These are phyloP conservation scores for Cydia fagiglandana DNA, from an alignment of 1,140 invertebrate species.

Conservation along the genomic window DNA sequence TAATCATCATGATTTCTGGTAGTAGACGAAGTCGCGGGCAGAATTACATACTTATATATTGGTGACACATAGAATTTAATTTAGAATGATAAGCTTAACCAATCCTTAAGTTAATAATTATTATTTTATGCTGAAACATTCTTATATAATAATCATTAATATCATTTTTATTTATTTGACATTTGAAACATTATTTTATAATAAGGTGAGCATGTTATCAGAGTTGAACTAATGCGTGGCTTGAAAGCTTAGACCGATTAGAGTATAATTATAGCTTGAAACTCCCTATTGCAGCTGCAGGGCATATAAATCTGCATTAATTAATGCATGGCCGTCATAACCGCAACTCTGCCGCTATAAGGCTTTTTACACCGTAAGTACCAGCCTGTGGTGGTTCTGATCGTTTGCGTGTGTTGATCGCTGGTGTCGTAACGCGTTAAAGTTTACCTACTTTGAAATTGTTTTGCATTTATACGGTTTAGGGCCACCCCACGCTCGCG, in stretches of 20 bases:
- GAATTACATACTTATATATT: too few relatives aligned
- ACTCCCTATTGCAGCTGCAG: neutral
- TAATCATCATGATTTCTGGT: too few relatives aligned
- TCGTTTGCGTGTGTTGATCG: neutral
- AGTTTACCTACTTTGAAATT: neutral
- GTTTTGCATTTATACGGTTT: neutral
- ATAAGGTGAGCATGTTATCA: neutral
- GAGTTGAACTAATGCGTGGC: neutral
- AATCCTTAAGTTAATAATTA: too few relatives aligned
- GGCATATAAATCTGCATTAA: conserved; percentile 11
- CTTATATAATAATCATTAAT: too few relatives aligned
- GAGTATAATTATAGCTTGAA: neutral
- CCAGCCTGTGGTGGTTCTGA: neutral
- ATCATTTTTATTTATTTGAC: too few relatives aligned
- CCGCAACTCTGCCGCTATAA: neutral
- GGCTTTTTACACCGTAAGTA: neutral
- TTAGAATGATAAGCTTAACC: too few relatives aligned
- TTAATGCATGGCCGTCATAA: neutral
- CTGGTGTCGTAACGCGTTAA: neutral
- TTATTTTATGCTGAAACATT: too few relatives aligned
- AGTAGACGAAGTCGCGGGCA: too few relatives aligned
- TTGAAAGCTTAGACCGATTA: neutral
- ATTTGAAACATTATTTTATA: too few relatives aligned
- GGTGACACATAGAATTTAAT: too few relatives aligned
- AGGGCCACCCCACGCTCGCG: too few relatives aligned